Conservation (phyloP, 1,140 invertebrate genomes). For the Macrostomum lignano region DNA sequence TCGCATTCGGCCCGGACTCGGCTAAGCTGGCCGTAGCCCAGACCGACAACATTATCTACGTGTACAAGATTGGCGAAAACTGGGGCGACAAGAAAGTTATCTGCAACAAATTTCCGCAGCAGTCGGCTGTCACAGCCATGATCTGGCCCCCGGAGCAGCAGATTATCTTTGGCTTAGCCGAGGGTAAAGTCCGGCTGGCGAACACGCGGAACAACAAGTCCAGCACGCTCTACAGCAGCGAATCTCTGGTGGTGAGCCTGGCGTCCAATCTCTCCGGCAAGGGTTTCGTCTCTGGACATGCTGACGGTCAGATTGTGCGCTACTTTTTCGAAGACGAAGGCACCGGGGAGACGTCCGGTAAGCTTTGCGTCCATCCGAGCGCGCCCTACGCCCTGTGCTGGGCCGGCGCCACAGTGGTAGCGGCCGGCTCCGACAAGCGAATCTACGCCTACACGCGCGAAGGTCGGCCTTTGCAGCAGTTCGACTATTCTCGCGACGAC, state of each 20-base stretch:
- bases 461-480: slow-evolving; percentile 45
- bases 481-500: slow-evolving; percentile 45
- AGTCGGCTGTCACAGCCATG: slow-evolving; percentile 51
- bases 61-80: slow-evolving; percentile 78
- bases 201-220: slow-evolving; percentile 58
- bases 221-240: slow-evolving; percentile 49
- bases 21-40: slow-evolving; percentile 76
- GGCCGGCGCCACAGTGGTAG: slow-evolving; percentile 42
- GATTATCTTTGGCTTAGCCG: slow-evolving; percentile 49
- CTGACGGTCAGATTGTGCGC: slow-evolving; percentile 59
- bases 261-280: slow-evolving; percentile 39
- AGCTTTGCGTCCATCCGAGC: slow-evolving; percentile 40
- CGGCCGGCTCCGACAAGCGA: slow-evolving; percentile 52
- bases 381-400: slow-evolving; percentile 55
- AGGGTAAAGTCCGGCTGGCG: slow-evolving; percentile 44
- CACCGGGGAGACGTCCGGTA: slow-evolving; percentile 40
- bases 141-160: slow-evolving; percentile 45
- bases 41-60: slow-evolving; percentile 82
- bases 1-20: slow-evolving; percentile 78
- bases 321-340: slow-evolving; percentile 46
- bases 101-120: slow-evolving; percentile 76
- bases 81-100: slow-evolving; percentile 92
- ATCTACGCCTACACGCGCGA: slow-evolving; percentile 46
- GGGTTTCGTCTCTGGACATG: slow-evolving; percentile 54
- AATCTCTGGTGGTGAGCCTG: slow-evolving; percentile 48